These are phyloP conservation scores for Amphipoea lucens DNA, from an alignment of 2,888 invertebrate species.

Conservation along the genomic window DNA sequence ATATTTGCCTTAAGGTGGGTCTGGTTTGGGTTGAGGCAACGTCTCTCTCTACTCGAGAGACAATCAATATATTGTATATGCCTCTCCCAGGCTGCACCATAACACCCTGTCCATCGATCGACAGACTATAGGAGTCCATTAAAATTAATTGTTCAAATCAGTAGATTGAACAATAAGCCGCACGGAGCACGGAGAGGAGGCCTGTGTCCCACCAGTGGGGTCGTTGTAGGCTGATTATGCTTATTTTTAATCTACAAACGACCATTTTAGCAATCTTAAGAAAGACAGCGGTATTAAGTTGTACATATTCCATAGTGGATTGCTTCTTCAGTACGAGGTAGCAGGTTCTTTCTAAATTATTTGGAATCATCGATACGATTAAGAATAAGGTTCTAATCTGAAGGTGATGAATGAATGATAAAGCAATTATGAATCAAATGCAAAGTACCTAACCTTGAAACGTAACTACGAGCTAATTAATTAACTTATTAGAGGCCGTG, in stretches of 20 bases:
- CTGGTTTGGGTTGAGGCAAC: neutral
- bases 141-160: neutral
- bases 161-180: too few relatives aligned
- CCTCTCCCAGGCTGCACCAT: too few relatives aligned
- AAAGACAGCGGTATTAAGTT: neutral
- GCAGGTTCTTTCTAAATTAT: neutral
- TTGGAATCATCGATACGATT: neutral
- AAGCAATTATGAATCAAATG: neutral
- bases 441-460: slow-evolving; percentile 7
- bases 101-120: too few relatives aligned
- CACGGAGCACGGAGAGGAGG: neutral
- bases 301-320: neutral
- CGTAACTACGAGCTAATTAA: neutral
- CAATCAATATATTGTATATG: neutral
- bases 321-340: neutral
- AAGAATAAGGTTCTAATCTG: neutral
- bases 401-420: neutral
- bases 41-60: neutral
- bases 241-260: neutral
- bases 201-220: neutral
- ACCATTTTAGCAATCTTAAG: too few relatives aligned
- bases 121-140: neutral
- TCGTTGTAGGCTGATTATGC: neutral
- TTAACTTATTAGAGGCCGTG: neutral
- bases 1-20: neutral